Evolutionary conservation across 1,140 invertebrate genomes (phyloP).

Genomic region (Meloidogyne floridensis): DNA sequence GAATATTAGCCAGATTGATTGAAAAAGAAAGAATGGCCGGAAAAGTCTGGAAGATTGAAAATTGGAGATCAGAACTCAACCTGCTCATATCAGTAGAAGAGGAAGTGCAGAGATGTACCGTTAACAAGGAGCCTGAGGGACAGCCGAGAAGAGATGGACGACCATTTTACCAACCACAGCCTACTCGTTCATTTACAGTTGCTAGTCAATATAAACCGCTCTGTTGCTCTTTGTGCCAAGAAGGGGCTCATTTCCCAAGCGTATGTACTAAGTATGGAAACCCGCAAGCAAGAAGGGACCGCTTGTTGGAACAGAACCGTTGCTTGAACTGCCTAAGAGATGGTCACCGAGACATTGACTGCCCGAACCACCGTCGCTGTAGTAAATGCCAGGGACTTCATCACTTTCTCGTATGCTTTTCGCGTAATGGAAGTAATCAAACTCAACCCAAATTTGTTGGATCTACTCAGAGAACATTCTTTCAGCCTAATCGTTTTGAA

Average conservation of each 20-base stretch:
- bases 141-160: not conserved
- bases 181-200: not conserved
- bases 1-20: not conserved
- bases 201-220: not conserved
- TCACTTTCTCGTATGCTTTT: conserved; percentile 10
- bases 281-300: conserved; percentile 12
- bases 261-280: not conserved
- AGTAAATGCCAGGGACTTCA: not conserved
- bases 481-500: too few relatives aligned
- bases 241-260: not conserved
- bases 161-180: not conserved
- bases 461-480: too few relatives aligned
- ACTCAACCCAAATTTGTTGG: too few relatives aligned
- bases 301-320: not conserved
- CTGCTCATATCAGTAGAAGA: not conserved
- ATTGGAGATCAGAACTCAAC: not conserved
- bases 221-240: not conserved
- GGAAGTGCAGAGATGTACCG: not conserved
- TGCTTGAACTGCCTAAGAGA: not conserved
- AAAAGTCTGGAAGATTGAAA: not conserved
- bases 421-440: not conserved
- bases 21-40: not conserved
- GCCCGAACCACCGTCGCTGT: not conserved
- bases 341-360: not conserved
- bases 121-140: not conserved